A percentile compares a stretch with the other conserved stretches of the same genome.
Evolutionary conservation across 2,888 invertebrate species (phyloP).

Genomic region (Netelia virgata): DNA sequence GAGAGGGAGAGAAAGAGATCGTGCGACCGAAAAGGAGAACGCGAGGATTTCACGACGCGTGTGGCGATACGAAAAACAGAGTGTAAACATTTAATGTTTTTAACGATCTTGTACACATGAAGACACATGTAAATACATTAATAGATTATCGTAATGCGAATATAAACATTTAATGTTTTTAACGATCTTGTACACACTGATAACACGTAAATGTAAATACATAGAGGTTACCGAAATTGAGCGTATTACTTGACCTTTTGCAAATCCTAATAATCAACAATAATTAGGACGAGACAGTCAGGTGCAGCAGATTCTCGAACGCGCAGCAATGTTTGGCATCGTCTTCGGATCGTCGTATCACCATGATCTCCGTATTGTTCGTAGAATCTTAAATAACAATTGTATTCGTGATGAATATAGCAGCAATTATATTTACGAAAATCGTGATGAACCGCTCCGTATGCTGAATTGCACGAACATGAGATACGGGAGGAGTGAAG

Average conservation of each 20-base stretch:
- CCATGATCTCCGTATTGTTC: too few species aligned
- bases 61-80: slow-evolving; percentile 71
- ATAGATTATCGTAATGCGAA: slow-evolving; percentile 82
- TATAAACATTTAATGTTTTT: slow-evolving; percentile 84
- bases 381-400: too few species aligned
- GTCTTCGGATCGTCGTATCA: too few species aligned
- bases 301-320: too few species aligned
- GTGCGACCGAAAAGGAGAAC: slow-evolving; percentile 36
- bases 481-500: not conserved
- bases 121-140: slow-evolving; percentile 83
- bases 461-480: too few species aligned
- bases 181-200: slow-evolving; percentile 84
- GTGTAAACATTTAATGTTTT: slow-evolving; percentile 84
- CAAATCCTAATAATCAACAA: too few species aligned
- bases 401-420: too few species aligned
- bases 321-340: too few species aligned
- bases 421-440: too few species aligned
- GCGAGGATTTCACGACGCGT: slow-evolving; percentile 63
- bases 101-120: slow-evolving; percentile 83
- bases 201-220: slow-evolving; percentile 84
- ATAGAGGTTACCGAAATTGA: slow-evolving; percentile 80
- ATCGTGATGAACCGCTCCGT: too few species aligned
- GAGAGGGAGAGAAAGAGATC: slow-evolving; percentile 14
- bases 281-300: too few species aligned
- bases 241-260: slow-evolving; percentile 39